Base-by-base conservation (phyloP, 2,797 vertebrate genomes). In the Borostomias antarcticus region DNA sequence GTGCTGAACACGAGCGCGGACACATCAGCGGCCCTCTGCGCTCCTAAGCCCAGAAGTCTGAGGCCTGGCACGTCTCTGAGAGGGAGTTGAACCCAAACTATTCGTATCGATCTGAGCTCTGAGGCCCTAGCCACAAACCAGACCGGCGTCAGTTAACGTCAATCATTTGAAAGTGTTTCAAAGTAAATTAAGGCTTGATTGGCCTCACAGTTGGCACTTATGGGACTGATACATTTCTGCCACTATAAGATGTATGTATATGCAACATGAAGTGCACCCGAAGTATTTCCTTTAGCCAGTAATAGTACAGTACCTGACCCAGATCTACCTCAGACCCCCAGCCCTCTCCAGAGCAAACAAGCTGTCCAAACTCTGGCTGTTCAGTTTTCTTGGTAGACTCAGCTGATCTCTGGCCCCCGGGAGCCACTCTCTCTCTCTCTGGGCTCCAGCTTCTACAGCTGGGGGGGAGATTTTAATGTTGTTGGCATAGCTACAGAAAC, bases 391-490 rank as follows among this genome's bases (percentile, higher is more conserved):
- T 86, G 82, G 80, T 89, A 72, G 87, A 86, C 90, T 90, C 88
- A 90, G 84, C 75, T 87, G 88, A 87, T 89, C 77, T 60, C 77
- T 59, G 75, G 66, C 80, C 79, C 69, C 78, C 72, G 77, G 79
- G 82, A 75, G 64, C 69, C 77, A 4, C 57, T 87, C 86, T 75
- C 74, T 77, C 75, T 61, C 51, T 85, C 80, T 47, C 35, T 65
- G 81, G 82, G 76, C 84, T 93, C 83, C 81, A 88, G 86, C 87
- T 84, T 72, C 87, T 82, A 87, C 84, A 86, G 86, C 88, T 88
- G 85, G 86, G 86, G 82, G 79, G 75, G 75, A 85, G 81, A 73
- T 81, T 75, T 89, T 86, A 86, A 89, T 89, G 82, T 84, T 88
- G 86, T 88, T 89, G 89, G 87, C 85, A 84, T 87, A 88, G 86